Conservation (phyloP, 2,113 vertebrate species). For the Prunella fulvescens region DNA sequence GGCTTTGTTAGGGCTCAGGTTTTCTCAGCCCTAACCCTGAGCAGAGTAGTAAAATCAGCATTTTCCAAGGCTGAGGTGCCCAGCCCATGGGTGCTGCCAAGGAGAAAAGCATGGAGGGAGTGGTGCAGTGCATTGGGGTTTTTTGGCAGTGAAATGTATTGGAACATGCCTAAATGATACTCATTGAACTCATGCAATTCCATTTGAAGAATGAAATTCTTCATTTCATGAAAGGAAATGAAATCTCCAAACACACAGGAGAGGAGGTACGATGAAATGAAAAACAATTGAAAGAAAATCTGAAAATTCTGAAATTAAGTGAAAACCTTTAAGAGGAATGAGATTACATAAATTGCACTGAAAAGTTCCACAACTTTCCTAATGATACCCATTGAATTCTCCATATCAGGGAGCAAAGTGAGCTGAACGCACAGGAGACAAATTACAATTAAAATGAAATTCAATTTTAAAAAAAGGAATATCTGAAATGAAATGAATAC, state of each 20-base stretch:
- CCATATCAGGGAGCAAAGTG: background rate
- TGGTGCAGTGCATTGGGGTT: background rate
- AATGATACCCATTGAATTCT: background rate
- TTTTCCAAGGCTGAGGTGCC: background rate
- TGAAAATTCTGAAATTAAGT: background rate
- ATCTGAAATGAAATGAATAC: background rate
- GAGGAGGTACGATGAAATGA: background rate
- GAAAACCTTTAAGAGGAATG: background rate
- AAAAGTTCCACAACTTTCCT: background rate
- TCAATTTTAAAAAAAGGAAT: fast-evolving
- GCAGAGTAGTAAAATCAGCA: background rate
- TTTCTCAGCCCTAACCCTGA: background rate
- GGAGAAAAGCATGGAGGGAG: too few species aligned
- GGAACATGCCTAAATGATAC: fast-evolving
- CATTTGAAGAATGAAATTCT: too few species aligned
- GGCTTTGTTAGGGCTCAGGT: background rate
- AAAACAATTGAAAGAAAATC: background rate
- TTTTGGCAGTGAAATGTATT: background rate
- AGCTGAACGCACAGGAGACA: background rate
- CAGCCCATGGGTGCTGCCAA: background rate
- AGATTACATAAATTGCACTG: background rate
- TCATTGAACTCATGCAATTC: fast-evolving
- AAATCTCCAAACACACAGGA: background rate
- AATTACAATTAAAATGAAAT: background rate
- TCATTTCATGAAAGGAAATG: background rate